Conservation (phyloP, 2,113 vertebrate genomes). For the Excalfactoria chinensis region DNA sequence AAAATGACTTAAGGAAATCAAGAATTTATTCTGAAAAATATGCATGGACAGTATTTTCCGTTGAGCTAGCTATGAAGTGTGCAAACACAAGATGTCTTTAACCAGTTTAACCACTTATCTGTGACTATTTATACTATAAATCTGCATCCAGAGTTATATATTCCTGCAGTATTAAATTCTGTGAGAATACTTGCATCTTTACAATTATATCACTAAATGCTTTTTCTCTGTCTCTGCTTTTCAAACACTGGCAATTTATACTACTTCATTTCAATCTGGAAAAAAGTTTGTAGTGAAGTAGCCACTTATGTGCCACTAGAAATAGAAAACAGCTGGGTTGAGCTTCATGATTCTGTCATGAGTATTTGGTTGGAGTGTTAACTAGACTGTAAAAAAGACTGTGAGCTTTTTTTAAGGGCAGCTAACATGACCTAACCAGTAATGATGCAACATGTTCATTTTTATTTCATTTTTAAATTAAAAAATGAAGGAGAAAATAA, state of each 20-base stretch:
- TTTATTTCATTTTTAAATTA: neutral
- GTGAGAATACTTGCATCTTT: neutral
- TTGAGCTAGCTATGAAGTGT: neutral
- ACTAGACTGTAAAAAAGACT: neutral
- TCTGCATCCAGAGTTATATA: neutral
- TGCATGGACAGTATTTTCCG: accelerated
- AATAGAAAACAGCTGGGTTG: neutral
- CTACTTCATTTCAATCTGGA: neutral
- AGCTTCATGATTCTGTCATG: neutral
- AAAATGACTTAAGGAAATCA: neutral
- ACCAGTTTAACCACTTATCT: neutral
- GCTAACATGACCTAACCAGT: neutral
- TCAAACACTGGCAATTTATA: neutral
- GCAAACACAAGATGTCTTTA: neutral
- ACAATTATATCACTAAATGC: neutral
- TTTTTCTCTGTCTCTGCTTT: neutral
- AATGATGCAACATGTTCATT: neutral
- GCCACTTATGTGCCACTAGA: neutral
- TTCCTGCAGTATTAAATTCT: neutral
- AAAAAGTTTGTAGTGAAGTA: neutral
- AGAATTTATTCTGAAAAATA: neutral
- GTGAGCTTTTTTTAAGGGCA: neutral
- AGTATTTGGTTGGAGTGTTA: neutral
- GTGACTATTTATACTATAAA: neutral
- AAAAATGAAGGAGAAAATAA: neutral